Percentiles rank a stretch among this genome's conserved stretches.
Conservation (phyloP, 1,140 invertebrate species). For the Conus betulinus region DNA sequence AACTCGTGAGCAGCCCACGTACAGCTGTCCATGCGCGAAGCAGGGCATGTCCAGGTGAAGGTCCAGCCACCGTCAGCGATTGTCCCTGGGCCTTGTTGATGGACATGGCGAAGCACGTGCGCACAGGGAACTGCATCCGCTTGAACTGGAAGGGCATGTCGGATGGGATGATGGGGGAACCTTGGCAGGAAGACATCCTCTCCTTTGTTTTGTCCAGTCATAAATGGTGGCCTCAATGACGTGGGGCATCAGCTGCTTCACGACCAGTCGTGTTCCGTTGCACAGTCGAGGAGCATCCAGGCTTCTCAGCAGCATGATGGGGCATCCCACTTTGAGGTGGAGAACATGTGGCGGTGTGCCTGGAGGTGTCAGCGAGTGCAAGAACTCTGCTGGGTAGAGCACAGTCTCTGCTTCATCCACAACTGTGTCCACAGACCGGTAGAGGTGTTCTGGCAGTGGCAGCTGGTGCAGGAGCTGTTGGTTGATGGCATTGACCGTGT, state of each 20-base stretch:
- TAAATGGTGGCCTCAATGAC: conserved; percentile 52
- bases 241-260: conserved; percentile 51
- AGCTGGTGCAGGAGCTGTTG: too few relatives aligned
- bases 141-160: conserved; percentile 72
- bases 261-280: conserved; percentile 73
- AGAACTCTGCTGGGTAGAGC: conserved; percentile 68
- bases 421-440: conserved; percentile 44
- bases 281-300: conserved; percentile 62
- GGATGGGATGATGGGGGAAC: background rate
- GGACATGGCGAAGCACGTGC: conserved; percentile 77
- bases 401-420: conserved; percentile 49
- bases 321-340: conserved; percentile 67
- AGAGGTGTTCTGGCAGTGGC: background rate
- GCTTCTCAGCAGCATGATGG: conserved; percentile 74
- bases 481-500: background rate
- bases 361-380: conserved; percentile 68
- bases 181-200: conserved; percentile 49
- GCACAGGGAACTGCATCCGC: conserved; percentile 77
- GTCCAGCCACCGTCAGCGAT: conserved; percentile 62
- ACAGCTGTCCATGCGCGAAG: conserved; percentile 66
- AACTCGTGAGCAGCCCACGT: conserved; percentile 61
- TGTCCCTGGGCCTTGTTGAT: conserved; percentile 80
- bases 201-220: conserved; percentile 33
- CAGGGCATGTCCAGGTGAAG: conserved; percentile 46
- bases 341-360: conserved; percentile 73